Conservation (phyloP, 1,140 invertebrate genomes). For the Bombus superbus region DNA sequence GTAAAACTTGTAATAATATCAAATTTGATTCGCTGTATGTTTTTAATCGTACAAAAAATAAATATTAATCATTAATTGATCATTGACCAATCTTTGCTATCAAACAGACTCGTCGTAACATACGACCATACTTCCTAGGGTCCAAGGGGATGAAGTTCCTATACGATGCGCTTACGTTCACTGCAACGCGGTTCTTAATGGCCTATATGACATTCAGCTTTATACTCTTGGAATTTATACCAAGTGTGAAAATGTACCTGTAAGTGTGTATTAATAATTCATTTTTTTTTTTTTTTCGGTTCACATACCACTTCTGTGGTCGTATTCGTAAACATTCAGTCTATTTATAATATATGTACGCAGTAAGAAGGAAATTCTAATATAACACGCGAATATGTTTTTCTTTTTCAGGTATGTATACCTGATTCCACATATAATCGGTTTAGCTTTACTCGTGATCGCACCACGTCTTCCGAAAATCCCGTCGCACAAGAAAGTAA, state of each 20-base stretch:
- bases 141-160: conserved; percentile 85
- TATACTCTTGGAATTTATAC: conserved; percentile 91
- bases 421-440: conserved; percentile 85
- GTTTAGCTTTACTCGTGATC: conserved; percentile 82
- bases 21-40: neutral
- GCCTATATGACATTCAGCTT: conserved; percentile 95
- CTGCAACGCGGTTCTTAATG: conserved; percentile 91
- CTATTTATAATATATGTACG: neutral
- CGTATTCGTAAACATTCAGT: neutral
- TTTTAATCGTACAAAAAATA: neutral
- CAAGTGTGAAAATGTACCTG: conserved; percentile 86
- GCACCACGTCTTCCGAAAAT: conserved; percentile 79
- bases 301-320: neutral
- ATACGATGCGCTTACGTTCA: conserved; percentile 91
- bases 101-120: conserved; percentile 86
- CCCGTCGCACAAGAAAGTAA: conserved; percentile 3
- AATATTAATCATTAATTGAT: neutral
- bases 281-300: neutral
- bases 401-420: conserved; percentile 81
- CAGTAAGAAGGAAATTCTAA: neutral
- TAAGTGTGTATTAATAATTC: conserved; percentile 80
- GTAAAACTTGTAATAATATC: conserved; percentile 55
- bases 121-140: conserved; percentile 90
- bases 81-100: neutral
- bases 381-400: neutral